These are phyloP conservation scores for Bruchidius siliquastri DNA, from an alignment of 2,888 invertebrate genomes.

Conservation along the genomic window DNA sequence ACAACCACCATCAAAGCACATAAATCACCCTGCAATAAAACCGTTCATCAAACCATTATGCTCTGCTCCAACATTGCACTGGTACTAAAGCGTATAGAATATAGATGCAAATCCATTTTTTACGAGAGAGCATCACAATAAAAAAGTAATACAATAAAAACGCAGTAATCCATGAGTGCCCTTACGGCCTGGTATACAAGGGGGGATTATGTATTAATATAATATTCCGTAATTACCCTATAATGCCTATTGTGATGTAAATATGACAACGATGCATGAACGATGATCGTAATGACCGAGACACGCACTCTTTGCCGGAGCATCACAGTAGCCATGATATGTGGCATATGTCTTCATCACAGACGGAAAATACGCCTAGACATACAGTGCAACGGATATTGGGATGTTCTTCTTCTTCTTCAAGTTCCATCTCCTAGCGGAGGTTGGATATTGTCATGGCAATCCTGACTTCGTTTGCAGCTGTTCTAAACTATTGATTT, in stretches of 20 bases:
- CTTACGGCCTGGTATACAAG: not conserved
- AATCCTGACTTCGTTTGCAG: too few relatives aligned
- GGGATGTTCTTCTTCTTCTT: too few relatives aligned
- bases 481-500: too few relatives aligned
- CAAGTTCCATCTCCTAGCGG: too few relatives aligned
- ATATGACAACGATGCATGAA: constrained; percentile 27
- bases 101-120: constrained; percentile 2
- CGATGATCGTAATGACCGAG: constrained; percentile 19
- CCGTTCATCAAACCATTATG: not conserved
- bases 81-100: not conserved
- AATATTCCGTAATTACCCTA: constrained; percentile 20
- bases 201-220: constrained; percentile 12
- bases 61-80: not conserved
- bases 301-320: constrained; percentile 17
- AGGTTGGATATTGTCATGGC: too few relatives aligned
- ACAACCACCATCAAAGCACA: not conserved
- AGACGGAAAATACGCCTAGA: not conserved
- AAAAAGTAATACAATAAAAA: constrained; percentile 2
- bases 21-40: not conserved
- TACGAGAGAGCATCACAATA: not conserved
- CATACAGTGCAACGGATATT: too few relatives aligned
- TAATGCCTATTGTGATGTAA: constrained; percentile 44
- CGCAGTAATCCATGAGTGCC: constrained; percentile 2
- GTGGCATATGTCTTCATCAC: constrained; percentile 6
- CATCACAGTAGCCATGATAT: constrained; percentile 4